Conservation (phyloP, 1,140 invertebrate species). For the Argopecten irradians region DNA sequence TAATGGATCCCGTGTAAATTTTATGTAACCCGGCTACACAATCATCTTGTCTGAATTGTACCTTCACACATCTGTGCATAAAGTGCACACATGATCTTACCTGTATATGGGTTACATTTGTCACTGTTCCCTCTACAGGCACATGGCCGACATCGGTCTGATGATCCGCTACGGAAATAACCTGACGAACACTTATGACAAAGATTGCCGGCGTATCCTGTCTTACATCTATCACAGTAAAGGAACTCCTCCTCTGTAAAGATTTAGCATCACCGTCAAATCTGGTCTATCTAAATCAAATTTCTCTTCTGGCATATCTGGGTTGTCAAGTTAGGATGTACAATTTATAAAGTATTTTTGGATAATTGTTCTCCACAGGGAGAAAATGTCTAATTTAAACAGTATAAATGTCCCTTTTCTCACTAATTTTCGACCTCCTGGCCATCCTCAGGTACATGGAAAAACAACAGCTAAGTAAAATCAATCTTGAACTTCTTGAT, state of each 20-base stretch:
- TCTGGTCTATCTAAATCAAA: not conserved
- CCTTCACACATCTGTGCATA: no score
- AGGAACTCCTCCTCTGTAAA: constrained; percentile 64
- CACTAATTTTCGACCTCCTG: no score
- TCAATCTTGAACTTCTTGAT: no score
- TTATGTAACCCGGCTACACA: not conserved
- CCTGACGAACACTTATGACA: constrained; percentile 63
- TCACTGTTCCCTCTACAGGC: constrained; percentile 56
- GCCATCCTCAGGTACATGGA: no score
- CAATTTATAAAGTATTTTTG: no score
- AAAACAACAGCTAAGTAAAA: no score
- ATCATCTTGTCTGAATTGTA: not conserved
- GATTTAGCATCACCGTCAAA: not conserved
- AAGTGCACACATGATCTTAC: constrained; percentile 27
- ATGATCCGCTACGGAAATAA: constrained; percentile 46
- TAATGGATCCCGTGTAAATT: no score
- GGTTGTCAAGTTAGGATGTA: no score
- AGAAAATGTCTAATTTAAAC: no score
- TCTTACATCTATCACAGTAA: constrained; percentile 57
- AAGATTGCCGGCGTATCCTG: constrained; percentile 61
- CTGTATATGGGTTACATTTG: constrained; percentile 52
- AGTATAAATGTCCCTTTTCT: no score
- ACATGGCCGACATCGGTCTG: constrained; percentile 48
- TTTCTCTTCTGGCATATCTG: no score
- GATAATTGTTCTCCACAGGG: no score